Evolutionary conservation across 2,797 vertebrate genomes (phyloP).

Genomic region (Microctenopoma lineatum): DNA sequence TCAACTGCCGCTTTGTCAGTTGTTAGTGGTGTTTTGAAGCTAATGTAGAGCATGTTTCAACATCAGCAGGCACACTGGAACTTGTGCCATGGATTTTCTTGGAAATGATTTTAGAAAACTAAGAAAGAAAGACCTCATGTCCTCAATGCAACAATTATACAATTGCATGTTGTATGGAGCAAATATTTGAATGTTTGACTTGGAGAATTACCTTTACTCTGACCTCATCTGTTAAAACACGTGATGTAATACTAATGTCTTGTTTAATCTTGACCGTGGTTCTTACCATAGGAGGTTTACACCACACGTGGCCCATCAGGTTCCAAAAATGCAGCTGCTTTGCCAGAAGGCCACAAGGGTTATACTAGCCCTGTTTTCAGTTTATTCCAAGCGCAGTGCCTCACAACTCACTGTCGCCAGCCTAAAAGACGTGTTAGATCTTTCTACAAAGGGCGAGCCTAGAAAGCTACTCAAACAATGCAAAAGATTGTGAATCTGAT

Average conservation of each 20-base stretch:
- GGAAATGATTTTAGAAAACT: slow-evolving; percentile 9
- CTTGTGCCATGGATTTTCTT: slow-evolving; percentile 21
- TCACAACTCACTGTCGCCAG: neutral
- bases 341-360: slow-evolving; percentile 7
- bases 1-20: slow-evolving; percentile 23
- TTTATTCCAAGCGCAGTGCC: slow-evolving; percentile 20
- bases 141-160: neutral
- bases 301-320: slow-evolving; percentile 28
- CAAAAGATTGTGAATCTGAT: slow-evolving; percentile 33
- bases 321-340: slow-evolving; percentile 31
- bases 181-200: slow-evolving; percentile 3
- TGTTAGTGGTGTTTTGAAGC: slow-evolving; percentile 4
- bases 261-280: slow-evolving; percentile 25
- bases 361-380: slow-evolving; percentile 5
- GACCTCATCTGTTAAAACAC: slow-evolving; percentile 29
- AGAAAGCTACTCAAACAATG: slow-evolving; percentile 41
- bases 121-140: neutral
- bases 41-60: slow-evolving; percentile 33
- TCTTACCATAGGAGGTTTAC: slow-evolving; percentile 21
- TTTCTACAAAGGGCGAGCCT: slow-evolving; percentile 11
- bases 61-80: slow-evolving; percentile 27
- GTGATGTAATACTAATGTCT: slow-evolving; percentile 46
- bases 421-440: neutral
- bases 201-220: slow-evolving; percentile 6
- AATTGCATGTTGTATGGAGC: neutral